phyloP scores from a whole-genome alignment of 2,113 vertebrate species.

The Trichomycterus rosablanca region DNA sequence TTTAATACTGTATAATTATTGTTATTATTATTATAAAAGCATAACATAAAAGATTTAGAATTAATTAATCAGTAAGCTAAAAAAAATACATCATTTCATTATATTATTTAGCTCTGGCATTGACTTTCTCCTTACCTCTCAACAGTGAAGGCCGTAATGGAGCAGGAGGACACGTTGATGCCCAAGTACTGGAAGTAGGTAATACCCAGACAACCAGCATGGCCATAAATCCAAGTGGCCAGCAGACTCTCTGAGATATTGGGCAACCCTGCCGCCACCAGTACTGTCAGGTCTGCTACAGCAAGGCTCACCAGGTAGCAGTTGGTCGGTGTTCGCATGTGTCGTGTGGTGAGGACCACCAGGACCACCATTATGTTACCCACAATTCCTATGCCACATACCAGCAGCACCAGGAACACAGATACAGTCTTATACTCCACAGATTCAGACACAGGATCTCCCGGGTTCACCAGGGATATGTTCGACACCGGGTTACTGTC shows the following conservation, averaged over 20 bases:
- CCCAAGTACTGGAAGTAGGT: constrained; percentile 79
- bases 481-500: constrained; percentile 62
- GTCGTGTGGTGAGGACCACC: constrained; percentile 70
- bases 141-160: constrained; percentile 74
- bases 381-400: constrained; percentile 70
- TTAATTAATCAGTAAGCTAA: no score
- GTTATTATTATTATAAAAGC: no score
- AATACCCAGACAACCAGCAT: constrained; percentile 69
- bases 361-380: constrained; percentile 78
- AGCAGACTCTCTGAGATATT: constrained; percentile 71
- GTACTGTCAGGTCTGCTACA: constrained; percentile 70
- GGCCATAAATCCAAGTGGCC: constrained; percentile 71
- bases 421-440: constrained; percentile 70
- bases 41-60: no score
- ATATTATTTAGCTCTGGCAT: no score
- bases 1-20: no score
- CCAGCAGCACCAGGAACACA: constrained; percentile 68
- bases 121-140: constrained; percentile 65
- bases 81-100: no score
- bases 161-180: constrained; percentile 77
- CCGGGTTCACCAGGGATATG: constrained; percentile 56
- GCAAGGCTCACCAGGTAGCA: constrained; percentile 78
- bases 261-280: constrained; percentile 73
- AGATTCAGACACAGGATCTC: constrained; percentile 46
- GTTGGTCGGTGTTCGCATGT: constrained; percentile 76